Base-by-base conservation (phyloP, 2,113 vertebrate species). In the Leucopsar rothschildi region DNA sequence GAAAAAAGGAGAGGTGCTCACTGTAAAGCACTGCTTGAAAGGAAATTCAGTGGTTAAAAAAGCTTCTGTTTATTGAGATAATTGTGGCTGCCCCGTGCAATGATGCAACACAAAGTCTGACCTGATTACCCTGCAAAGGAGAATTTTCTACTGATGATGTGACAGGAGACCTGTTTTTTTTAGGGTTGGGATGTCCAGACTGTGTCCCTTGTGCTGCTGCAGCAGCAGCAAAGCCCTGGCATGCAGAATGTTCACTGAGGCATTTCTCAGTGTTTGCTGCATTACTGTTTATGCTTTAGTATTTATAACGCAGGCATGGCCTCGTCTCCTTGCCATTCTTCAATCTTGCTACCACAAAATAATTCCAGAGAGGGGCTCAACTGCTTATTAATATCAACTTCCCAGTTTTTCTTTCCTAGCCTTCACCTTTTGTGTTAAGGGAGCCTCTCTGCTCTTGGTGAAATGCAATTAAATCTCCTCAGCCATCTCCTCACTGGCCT, bases 401-500 rank as follows among this genome's bases (percentile, higher is more conserved):
- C 19, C 20, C 45, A 47, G 40, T 11, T 85, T 91, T 82, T 49
- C 29, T 82, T 81, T 28, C 37, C 78, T 65, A 88, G 49, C 23
- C 56, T 80, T 75, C 18, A 9, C 25, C n/a, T 72, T 93, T 81
- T 7, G 2, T 60, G 55, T 57, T 79, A 44, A 69, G 44, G 15
- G 24, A 11, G 4, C 12, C n/a, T 75, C 45, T 65, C 13, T 53
- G 40, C 37, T 63, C 28, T 25, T 11, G n/a, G n/a, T 57, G 52
- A 86, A 92, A 93, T 50, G 70, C 77, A 79, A 60, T 72, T 77
- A 63, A 94, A 89, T 12, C 21, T 90, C 33, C 56, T 86, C 71
- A 88, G 72, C 57, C 88, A 70, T 96, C 65, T 91, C 90, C 79
- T 80, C 12, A 10, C 50, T 28, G 66, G 80, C 96, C 97, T 96